These are phyloP conservation scores for Nesogale talazaci DNA, from an alignment of 2,113 vertebrate species.

Conservation along the genomic window DNA sequence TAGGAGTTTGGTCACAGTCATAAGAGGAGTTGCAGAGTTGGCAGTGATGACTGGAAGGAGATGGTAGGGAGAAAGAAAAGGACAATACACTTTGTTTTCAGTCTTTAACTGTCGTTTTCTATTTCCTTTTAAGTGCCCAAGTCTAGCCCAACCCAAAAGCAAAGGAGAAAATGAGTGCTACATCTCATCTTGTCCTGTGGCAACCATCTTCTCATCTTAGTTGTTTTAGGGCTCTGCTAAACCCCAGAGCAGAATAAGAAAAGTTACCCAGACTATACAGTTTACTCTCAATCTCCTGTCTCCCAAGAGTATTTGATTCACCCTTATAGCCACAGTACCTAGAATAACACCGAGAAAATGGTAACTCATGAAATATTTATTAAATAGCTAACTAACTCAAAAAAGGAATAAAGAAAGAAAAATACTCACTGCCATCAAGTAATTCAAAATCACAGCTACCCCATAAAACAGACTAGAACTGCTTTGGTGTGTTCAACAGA, in stretches of 20 bases:
- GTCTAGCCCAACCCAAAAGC: not conserved
- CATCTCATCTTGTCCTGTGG: not conserved
- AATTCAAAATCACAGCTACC: too few species aligned
- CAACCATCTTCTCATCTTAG: not conserved
- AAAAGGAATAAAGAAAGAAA: too few species aligned
- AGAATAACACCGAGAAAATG: not conserved
- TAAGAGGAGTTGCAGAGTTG: not conserved
- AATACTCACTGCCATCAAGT: too few species aligned
- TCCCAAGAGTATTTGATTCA: slow-evolving; percentile 11
- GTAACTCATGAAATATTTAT: too few species aligned
- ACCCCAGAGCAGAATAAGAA: not conserved
- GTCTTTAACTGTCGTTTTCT: not conserved
- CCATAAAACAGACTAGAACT: too few species aligned
- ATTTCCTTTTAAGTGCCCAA: not conserved
- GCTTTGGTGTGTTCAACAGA: too few species aligned
- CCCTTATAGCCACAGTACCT: not conserved
- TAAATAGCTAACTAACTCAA: too few species aligned
- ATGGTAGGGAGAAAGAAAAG: not conserved
- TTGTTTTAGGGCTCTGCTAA: not conserved
- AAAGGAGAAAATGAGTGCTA: not conserved
- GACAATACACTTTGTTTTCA: not conserved
- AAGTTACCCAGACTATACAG: not conserved
- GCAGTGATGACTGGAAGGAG: accelerated
- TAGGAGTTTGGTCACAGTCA: not conserved
- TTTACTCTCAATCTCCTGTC: not conserved